These are phyloP conservation scores for Uropetala carovei DNA, from an alignment of 2,888 invertebrate species.

Conservation along the genomic window DNA sequence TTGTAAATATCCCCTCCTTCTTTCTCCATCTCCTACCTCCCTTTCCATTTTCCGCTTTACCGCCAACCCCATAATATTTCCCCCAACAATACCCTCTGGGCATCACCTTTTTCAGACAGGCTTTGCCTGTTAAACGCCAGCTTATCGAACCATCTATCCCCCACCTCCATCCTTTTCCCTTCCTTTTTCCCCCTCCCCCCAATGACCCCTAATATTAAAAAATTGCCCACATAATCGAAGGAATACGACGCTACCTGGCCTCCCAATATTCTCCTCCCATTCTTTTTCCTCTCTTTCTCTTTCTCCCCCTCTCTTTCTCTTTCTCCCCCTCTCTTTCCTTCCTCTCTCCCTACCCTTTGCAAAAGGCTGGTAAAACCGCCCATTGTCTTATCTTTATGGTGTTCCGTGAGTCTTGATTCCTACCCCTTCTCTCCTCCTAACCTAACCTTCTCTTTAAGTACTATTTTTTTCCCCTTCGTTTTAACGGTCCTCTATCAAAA, in stretches of 20 bases:
- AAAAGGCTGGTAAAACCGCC: conserved; percentile 7
- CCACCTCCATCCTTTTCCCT: neutral
- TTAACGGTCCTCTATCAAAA: no score
- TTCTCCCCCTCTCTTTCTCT: neutral
- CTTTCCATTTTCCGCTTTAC: neutral
- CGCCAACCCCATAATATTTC: neutral
- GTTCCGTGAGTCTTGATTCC: conserved; percentile 8
- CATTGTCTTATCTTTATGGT: conserved; percentile 42
- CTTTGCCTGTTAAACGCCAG: conserved; percentile 12
- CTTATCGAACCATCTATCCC: conserved; percentile 15
- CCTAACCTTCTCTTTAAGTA: neutral
- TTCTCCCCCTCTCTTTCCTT: neutral
- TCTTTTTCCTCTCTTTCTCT: neutral
- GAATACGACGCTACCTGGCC: conserved; percentile 2
- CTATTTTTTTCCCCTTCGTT: neutral
- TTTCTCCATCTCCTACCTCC: neutral
- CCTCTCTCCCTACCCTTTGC: neutral
- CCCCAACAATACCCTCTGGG: neutral
- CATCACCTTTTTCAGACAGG: neutral
- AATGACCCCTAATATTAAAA: neutral
- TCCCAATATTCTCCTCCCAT: neutral
- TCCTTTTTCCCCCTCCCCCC: neutral
- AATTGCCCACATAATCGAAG: neutral
- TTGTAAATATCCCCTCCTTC: neutral
- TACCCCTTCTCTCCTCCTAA: neutral